These are phyloP conservation scores for Corythoichthys intestinalis DNA, from an alignment of 2,113 vertebrate species.

Conservation along the genomic window DNA sequence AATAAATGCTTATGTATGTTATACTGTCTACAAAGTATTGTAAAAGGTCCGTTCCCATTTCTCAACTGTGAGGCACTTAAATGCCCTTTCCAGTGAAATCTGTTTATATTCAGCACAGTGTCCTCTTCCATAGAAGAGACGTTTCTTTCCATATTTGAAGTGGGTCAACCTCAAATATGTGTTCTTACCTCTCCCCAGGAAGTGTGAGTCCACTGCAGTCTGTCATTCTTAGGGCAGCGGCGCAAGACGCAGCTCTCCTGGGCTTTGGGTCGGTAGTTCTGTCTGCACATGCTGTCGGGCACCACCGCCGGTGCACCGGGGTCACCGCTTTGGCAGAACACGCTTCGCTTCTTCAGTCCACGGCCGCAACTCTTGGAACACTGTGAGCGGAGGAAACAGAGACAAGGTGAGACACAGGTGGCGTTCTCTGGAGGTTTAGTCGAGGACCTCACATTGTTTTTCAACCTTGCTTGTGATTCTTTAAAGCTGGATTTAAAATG, in stretches of 20 bases:
- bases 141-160: not conserved
- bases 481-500: not conserved
- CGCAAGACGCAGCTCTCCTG: slow-evolving; percentile 87
- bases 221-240: slow-evolving; percentile 88
- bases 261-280: slow-evolving; percentile 73
- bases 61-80: not conserved
- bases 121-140: not conserved
- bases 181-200: slow-evolving; percentile 87
- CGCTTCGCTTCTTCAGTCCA: slow-evolving; percentile 81
- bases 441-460: not conserved
- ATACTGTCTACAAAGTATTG: too few species aligned
- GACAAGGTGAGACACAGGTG: not conserved
- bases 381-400: slow-evolving; percentile 46
- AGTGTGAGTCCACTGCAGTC: slow-evolving; percentile 84
- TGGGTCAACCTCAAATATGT: not conserved
- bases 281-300: slow-evolving; percentile 79
- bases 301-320: slow-evolving; percentile 65
- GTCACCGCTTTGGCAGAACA: slow-evolving; percentile 79
- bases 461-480: not conserved
- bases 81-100: not conserved
- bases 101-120: not conserved
- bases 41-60: too few species aligned
- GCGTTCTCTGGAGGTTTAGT: not conserved
- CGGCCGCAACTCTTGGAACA: slow-evolving; percentile 96
- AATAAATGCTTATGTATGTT: too few species aligned